A percentile compares a stretch with the other conserved stretches of the same genome.
Evolutionary conservation across 2,888 invertebrate genomes (phyloP).

Genomic region (Smittia aterrima): DNA sequence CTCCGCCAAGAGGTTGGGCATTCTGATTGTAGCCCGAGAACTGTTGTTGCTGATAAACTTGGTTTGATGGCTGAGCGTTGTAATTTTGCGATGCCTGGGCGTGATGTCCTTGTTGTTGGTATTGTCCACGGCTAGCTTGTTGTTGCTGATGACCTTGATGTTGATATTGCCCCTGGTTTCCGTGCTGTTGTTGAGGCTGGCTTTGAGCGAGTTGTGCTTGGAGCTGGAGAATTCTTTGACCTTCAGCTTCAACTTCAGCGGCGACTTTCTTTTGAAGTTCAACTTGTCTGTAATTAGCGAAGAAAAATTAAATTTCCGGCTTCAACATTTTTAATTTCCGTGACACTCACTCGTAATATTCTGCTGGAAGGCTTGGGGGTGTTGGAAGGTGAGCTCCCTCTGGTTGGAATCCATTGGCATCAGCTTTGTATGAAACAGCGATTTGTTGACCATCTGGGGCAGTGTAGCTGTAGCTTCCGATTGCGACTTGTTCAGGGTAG

Average conservation of each 20-base stretch:
- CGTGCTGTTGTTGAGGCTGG: slow-evolving; percentile 32
- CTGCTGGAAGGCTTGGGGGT: slow-evolving; percentile 67
- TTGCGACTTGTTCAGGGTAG: slow-evolving; percentile 61
- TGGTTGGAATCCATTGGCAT: slow-evolving; percentile 74
- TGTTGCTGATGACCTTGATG: slow-evolving; percentile 27
- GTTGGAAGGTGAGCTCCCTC: slow-evolving; percentile 75
- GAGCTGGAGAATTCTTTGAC: slow-evolving; percentile 14
- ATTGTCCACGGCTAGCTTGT: slow-evolving; percentile 17
- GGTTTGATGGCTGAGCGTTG: slow-evolving; percentile 34
- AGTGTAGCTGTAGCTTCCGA: slow-evolving; percentile 63
- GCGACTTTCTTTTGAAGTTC: slow-evolving; percentile 34
- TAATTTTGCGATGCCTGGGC: slow-evolving; percentile 27
- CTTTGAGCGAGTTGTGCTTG: slow-evolving; percentile 12
- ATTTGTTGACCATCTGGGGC: slow-evolving; percentile 63
- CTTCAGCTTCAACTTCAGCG: slow-evolving; percentile 40
- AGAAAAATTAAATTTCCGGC: not conserved
- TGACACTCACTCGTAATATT: slow-evolving; percentile 39
- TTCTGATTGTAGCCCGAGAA: slow-evolving; percentile 21
- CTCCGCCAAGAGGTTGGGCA: slow-evolving; percentile 1
- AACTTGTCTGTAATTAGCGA: slow-evolving; percentile 28
- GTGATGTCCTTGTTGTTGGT: slow-evolving; percentile 20
- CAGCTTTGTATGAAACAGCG: slow-evolving; percentile 68
- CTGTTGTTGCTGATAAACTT: slow-evolving; percentile 22
- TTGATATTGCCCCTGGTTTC: slow-evolving; percentile 37
- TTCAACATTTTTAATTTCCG: not conserved